A percentile compares a stretch with the other conserved stretches of the same genome.
These are phyloP conservation scores for Diaphora mendica DNA, from an alignment of 2,888 invertebrate species.

Conservation along the genomic window DNA sequence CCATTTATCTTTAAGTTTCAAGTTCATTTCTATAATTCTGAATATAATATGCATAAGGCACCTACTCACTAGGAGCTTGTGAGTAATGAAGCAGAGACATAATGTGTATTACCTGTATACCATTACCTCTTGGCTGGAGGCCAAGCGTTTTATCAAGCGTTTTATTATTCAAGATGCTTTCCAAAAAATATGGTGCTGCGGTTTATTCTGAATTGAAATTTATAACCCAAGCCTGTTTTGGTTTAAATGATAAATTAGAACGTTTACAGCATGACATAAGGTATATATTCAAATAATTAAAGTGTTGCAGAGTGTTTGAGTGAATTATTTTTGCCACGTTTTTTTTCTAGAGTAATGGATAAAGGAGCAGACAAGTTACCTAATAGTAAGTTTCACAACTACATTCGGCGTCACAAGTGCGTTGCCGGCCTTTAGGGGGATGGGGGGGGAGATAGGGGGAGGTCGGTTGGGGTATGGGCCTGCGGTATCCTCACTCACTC, in stretches of 20 bases:
- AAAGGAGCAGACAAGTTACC: too few relatives aligned
- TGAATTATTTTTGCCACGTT: neutral
- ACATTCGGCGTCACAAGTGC: too few relatives aligned
- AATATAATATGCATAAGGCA: conserved; percentile 8
- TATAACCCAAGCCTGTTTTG: neutral
- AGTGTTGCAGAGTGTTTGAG: neutral
- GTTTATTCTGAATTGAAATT: conserved; percentile 6
- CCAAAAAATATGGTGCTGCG: conserved; percentile 15
- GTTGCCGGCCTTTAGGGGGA: too few relatives aligned
- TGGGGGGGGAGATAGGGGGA: too few relatives aligned
- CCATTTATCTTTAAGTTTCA: neutral
- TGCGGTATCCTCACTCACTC: too few relatives aligned
- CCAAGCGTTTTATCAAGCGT: conserved; percentile 37
- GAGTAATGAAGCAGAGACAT: conserved; percentile 8
- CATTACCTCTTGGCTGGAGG: conserved; percentile 33
- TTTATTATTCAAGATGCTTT: conserved; percentile 42
- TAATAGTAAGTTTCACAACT: too few relatives aligned
- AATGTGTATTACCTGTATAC: conserved; percentile 7
- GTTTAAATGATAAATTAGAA: neutral
- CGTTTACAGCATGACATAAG: neutral
- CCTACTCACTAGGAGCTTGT: neutral
- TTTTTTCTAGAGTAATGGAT: neutral
- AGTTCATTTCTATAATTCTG: neutral
- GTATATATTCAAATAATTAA: neutral
- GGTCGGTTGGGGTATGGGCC: too few relatives aligned